Percentiles rank a stretch among this genome's conserved stretches.
These are phyloP conservation scores for Spinibarbus caldwelli DNA, from an alignment of 2,797 vertebrate species.

Conservation along the genomic window DNA sequence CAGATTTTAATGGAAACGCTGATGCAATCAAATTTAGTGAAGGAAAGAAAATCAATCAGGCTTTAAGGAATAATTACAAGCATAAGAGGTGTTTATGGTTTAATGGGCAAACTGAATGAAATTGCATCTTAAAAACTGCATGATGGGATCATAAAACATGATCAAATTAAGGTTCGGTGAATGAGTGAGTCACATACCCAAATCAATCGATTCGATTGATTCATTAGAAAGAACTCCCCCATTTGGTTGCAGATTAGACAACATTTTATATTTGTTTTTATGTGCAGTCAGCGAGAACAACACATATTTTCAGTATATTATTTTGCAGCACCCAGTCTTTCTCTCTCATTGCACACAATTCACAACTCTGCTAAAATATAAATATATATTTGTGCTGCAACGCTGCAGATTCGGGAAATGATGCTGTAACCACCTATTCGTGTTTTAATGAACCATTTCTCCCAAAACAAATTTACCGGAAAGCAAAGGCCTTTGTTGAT, in stretches of 20 bases:
- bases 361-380: background rate
- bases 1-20: background rate
- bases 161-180: background rate
- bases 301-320: background rate
- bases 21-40: background rate
- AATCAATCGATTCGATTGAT: background rate
- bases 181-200: background rate
- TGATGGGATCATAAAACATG: background rate
- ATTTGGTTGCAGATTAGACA: background rate
- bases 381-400: background rate
- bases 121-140: background rate
- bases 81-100: constrained; percentile 4
- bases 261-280: background rate
- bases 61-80: constrained; percentile 8
- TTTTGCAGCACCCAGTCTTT: background rate
- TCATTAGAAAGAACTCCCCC: background rate
- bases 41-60: background rate
- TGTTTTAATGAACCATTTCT: background rate
- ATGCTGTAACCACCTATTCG: constrained; percentile 3
- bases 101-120: background rate
- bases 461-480: background rate
- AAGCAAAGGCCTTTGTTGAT: background rate
- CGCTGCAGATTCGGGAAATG: background rate
- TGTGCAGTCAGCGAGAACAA: background rate
- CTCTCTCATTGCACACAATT: background rate